Evolutionary conservation across 2,797 vertebrate genomes (phyloP).

Genomic region (Yasuhikotakia modesta): DNA sequence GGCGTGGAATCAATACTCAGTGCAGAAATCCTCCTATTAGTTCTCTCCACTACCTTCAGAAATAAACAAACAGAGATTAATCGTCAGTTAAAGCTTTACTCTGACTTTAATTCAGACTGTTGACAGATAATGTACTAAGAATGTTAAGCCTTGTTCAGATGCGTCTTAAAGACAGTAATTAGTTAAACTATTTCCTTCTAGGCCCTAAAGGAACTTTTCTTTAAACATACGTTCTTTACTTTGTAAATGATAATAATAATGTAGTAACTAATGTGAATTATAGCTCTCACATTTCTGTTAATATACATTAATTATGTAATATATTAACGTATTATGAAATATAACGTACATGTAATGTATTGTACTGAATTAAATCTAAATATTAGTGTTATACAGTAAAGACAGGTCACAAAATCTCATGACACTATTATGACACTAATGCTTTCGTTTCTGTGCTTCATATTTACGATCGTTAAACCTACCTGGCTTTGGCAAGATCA

Average conservation of each 20-base stretch:
- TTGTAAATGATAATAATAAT: background rate
- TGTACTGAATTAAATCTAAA: background rate
- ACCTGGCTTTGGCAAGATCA: conserved; percentile 4
- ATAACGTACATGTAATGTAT: too few relatives aligned
- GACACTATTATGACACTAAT: background rate
- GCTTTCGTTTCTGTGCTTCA: background rate
- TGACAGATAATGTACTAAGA: background rate
- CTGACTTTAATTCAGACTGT: too few relatives aligned
- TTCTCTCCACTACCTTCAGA: conserved; percentile 35
- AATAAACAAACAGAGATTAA: too few relatives aligned
- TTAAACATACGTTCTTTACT: background rate
- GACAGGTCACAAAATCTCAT: background rate
- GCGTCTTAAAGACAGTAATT: too few relatives aligned
- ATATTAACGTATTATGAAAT: too few relatives aligned
- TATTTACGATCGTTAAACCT: conserved; percentile 33
- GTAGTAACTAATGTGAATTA: background rate
- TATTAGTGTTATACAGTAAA: background rate
- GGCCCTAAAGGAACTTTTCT: background rate
- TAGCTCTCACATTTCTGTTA: background rate
- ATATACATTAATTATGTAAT: too few relatives aligned
- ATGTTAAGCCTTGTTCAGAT: background rate
- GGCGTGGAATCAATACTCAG: background rate
- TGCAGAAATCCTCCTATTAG: conserved; percentile 1
- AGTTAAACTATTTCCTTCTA: background rate
- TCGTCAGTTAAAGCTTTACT: too few relatives aligned